Evolutionary conservation across 2,113 vertebrate genomes (phyloP).

Genomic region (Gavia stellata): DNA sequence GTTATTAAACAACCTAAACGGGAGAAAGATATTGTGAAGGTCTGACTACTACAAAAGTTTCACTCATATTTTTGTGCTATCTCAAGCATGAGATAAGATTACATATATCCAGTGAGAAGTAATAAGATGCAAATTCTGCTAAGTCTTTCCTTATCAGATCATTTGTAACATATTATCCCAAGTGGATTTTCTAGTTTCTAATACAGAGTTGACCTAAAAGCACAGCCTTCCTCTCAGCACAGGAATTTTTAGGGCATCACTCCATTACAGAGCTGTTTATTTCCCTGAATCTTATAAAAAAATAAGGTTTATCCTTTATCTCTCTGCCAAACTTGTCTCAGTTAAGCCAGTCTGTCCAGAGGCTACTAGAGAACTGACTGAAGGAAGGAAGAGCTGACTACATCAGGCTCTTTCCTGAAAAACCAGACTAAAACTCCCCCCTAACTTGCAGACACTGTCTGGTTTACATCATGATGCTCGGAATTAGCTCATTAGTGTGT

Average conservation of each 20-base stretch:
- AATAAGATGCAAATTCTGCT: not conserved
- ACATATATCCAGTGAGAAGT: not conserved
- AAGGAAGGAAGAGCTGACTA: not conserved
- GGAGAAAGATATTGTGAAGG: not conserved
- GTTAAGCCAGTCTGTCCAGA: not conserved
- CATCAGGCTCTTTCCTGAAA: not conserved
- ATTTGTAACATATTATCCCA: not conserved
- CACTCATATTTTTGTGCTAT: not conserved
- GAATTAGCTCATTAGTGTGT: not conserved
- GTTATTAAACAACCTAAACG: not conserved
- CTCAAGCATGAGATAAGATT: not conserved
- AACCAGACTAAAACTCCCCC: not conserved
- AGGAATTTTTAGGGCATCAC: not conserved
- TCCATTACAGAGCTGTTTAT: not conserved
- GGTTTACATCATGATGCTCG: not conserved
- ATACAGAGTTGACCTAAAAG: not conserved
- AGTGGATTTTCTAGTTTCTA: constrained; percentile 15
- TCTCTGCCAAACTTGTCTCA: not conserved
- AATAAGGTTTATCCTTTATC: not conserved
- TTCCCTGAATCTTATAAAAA: not conserved
- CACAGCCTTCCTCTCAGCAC: not conserved
- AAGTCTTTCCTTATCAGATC: not conserved
- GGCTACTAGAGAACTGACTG: not conserved
- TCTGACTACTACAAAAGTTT: not conserved
- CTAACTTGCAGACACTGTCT: not conserved